Evolutionary conservation across 2,888 invertebrate genomes (phyloP).

Genomic region (Meghimatium bilineatum): DNA sequence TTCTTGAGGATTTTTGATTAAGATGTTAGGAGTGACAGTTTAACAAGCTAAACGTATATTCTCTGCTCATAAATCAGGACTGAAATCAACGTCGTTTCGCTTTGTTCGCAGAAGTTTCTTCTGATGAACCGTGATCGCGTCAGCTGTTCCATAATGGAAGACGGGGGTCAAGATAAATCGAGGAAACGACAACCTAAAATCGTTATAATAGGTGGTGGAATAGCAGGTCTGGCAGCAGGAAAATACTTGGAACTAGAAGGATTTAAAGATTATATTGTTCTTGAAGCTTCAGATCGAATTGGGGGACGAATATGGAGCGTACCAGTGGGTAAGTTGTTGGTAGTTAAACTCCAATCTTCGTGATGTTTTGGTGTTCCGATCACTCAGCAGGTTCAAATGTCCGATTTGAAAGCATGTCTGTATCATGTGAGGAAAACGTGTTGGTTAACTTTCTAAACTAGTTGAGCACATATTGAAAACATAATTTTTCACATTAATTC

Average conservation of each 20-base stretch:
- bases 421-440: constrained; percentile 29
- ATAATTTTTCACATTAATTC: background rate
- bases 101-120: constrained; percentile 17
- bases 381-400: background rate
- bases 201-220: constrained; percentile 75
- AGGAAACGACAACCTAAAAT: constrained; percentile 63
- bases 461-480: background rate
- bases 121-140: constrained; percentile 35
- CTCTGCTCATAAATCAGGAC: background rate
- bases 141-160: constrained; percentile 56
- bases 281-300: constrained; percentile 73
- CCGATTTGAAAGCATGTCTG: background rate
- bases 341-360: too few species aligned
- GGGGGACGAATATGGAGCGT: constrained; percentile 75
- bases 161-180: constrained; percentile 52
- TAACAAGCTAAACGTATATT: background rate
- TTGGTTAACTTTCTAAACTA: constrained; percentile 1
- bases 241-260: constrained; percentile 68
- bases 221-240: constrained; percentile 73
- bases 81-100: background rate
- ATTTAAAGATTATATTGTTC: constrained; percentile 71
- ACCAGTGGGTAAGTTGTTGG: constrained; percentile 67
- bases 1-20: background rate
- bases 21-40: constrained; percentile 18
- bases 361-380: too few species aligned